phyloP scores from a whole-genome alignment of 2,113 vertebrate genomes.

The Atrichornis clamosus region DNA sequence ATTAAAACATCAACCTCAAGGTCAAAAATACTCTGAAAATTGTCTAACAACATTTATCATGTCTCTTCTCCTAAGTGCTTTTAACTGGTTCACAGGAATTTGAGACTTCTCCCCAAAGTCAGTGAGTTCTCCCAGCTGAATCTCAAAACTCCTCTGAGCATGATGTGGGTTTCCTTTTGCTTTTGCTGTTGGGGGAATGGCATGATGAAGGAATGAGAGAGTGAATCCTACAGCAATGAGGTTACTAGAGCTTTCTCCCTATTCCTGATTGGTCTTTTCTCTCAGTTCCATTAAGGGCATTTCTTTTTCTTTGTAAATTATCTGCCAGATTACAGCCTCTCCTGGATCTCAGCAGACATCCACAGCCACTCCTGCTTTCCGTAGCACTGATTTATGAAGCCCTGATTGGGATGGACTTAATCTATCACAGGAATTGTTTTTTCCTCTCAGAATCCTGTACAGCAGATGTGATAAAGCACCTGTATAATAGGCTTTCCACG shows the following conservation, averaged over 20 bases:
- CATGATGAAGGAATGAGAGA: neutral
- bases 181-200: neutral
- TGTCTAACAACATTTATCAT: neutral
- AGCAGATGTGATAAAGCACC: constrained; percentile 49
- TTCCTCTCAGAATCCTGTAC: neutral
- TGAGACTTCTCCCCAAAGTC: neutral
- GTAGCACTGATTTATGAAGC: constrained; percentile 36
- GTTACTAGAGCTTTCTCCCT: neutral
- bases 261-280: neutral
- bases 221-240: neutral
- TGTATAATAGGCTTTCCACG: neutral
- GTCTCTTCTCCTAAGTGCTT: neutral
- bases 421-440: constrained; percentile 52
- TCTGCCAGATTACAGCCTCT: neutral
- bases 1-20: neutral
- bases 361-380: constrained; percentile 14
- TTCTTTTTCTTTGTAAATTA: constrained; percentile 17
- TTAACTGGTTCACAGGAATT: neutral
- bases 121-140: neutral
- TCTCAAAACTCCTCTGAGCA: neutral
- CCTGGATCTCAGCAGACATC: neutral
- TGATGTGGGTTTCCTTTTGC: neutral
- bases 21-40: neutral
- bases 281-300: neutral
- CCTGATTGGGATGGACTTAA: constrained; percentile 25